Base-by-base conservation (phyloP, 1,140 invertebrate species). In the Pachypsylla venusta region DNA sequence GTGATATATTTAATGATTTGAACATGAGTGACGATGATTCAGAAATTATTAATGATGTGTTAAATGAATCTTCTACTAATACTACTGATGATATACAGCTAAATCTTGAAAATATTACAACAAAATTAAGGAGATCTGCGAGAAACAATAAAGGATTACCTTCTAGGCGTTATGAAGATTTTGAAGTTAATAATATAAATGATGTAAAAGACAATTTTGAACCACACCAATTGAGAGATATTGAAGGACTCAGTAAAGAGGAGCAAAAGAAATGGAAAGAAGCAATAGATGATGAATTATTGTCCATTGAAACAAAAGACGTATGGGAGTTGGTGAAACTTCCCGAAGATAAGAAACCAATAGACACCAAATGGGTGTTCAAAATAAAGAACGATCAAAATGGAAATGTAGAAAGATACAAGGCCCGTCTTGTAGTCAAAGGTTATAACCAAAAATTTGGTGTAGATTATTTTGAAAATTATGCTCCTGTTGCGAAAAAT, bases 351-450 rank as follows among this genome's bases (percentile, higher is more conserved):
- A n/a, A n/a, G n/a, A 67, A 61, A 26, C 54, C 61, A n/a, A 62
- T 73, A 19, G 58, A 62, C 20, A 65, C 56, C 22, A 70, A 69
- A 66, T 72, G 70, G 72, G 65, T 72, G 7, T 73, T 67, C 56
- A 66, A 65, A 61, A 56, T 66, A 4, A 74, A 73, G 66, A 48
- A 40, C 24, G 59, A 68, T 39, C 35, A 53, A 39, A 59, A 66
- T 55, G n/a, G n/a, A n/a, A n/a, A n/a, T n/a, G n/a, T n/a, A n/a
- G n/a, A n/a, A n/a, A n/a, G n/a, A n/a, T n/a, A n/a, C n/a, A n/a
- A n/a, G n/a, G n/a, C n/a, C n/a, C n/a, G n/a, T n/a, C n/a, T n/a
- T n/a, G n/a, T n/a, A n/a, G n/a, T n/a, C n/a, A n/a, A n/a, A n/a
- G n/a, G n/a, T n/a, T n/a, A n/a, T n/a, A n/a, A n/a, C n/a, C n/a